A percentile compares a stretch with the other conserved stretches of the same genome.
Evolutionary conservation across 2,888 invertebrate genomes (phyloP).

Genomic region (Abrostola tripartita): DNA sequence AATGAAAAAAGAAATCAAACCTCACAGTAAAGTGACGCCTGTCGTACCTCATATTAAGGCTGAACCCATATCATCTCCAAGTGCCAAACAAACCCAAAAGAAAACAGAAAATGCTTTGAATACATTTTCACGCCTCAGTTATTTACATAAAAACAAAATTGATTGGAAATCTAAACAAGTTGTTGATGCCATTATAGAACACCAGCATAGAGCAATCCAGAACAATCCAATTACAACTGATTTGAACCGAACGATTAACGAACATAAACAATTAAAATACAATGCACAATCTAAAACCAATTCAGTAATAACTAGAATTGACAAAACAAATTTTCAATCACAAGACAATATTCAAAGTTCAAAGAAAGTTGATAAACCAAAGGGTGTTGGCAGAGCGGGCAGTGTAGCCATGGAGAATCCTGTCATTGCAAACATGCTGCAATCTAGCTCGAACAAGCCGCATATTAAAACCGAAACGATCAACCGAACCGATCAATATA

Average conservation of each 20-base stretch:
- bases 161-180: constrained; percentile 65
- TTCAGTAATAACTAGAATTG: constrained; percentile 9
- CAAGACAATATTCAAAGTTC: constrained; percentile 21
- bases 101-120: constrained; percentile 75
- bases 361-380: constrained; percentile 29
- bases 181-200: constrained; percentile 47
- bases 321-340: constrained; percentile 10
- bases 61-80: constrained; percentile 56
- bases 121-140: constrained; percentile 81
- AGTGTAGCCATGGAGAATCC: constrained; percentile 29
- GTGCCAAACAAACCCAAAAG: constrained; percentile 74
- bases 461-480: constrained; percentile 12
- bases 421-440: constrained; percentile 32
- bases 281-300: constrained; percentile 9
- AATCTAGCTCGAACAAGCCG: constrained; percentile 2
- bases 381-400: background rate
- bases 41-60: constrained; percentile 52
- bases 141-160: constrained; percentile 79
- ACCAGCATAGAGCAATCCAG: constrained; percentile 37
- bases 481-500: no score
- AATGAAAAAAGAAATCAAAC: constrained; percentile 57
- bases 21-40: constrained; percentile 54
- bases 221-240: constrained; percentile 19
- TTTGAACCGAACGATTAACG: constrained; percentile 33
- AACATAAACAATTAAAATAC: constrained; percentile 45